Base-by-base conservation (phyloP, 2,888 invertebrate genomes). In the Rhamnusium bicolor region DNA sequence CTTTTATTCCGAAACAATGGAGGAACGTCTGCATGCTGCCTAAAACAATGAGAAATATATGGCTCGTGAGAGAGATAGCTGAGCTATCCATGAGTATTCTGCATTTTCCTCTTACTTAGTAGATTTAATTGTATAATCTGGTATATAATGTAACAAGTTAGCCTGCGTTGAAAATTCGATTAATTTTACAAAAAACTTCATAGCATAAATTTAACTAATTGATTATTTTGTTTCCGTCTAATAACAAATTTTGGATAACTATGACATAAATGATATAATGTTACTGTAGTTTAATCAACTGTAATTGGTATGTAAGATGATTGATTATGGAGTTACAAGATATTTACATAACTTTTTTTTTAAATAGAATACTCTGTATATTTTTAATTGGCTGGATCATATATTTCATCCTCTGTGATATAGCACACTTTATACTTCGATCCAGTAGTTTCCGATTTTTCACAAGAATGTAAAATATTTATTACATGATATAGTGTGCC, bases 1-100 rank as follows among this genome's bases (percentile, higher is more conserved):
- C 65, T 65, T 53, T 65, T 53, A 65, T 18, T 63, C 53, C n/a
- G 65, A 18, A 53, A 65, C 65, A 65, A 65, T 32, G 53, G 21
- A 32, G 29, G 49, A 51, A 51, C 24, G 27, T 27, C 58, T 21
- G 49, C 47, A 51, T 19, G 32, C 29, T n/a, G 18, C 53, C 53
- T 29, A 19, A 47, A 19, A 65, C 65, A 53, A 29, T 53, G 65
- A 32, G 65, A 65, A 29, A 58, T 65, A 53, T 65, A 10, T 27
- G 47, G 53, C 29, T 65, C 32, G 18, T 8, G 18, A 53, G 47
- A n/a, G 53, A 53, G 32, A 51, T 65, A 65, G 53, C 53, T 47
- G 18, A 51, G 65, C 32, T 47, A 65, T 65, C 65, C 65, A 14
- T 40, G 40, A 21, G 18, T 24, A 19, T n/a, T 58, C 2, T 18